Evolutionary conservation across 2,888 invertebrate species (phyloP), one percentile per base, ranked within the genome.

Genomic region (Crocallis elinguaria): DNA sequence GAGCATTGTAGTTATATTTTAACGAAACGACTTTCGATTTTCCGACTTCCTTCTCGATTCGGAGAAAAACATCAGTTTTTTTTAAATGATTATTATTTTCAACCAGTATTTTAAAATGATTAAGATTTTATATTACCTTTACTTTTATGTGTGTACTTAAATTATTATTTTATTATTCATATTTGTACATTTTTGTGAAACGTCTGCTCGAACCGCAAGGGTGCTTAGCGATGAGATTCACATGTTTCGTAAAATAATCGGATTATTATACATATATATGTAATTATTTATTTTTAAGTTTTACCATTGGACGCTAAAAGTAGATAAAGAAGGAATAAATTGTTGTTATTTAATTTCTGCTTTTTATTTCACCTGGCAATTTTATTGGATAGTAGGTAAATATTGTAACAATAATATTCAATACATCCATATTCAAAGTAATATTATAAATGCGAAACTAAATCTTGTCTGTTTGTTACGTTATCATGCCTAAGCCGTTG

Each of bases 1-100:
- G 86, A 87, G 88, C 87, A 86, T 87, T 88, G 83, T 78, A 76
- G 71, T 82, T 84, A 69, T 75, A 73, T 69, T 75, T 73, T 70
- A 71, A 70, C 88, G 89, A 89, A 88, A 88, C 90, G 90, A 90
- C 70, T 73, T 74, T 69, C 87, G 86, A 86, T 51, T 81, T 82
- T 64, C 60, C 88, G 88, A 88, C 84, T 88, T 87, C 87, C 87
- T 87, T 67, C 62, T 49, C 16, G 8, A 14, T 43, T 54, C 37
- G 43, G 43, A 49, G 5, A 38, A 7, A 38, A 36, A 38, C 21
- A 33, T 12, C 6, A 17, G 1, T 25, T 41, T 35, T 29, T 12
- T 12, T 29, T 29, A 12, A 12, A 9, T 27, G 3, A 29, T 29
- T 36, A 50, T 45, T 37, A 29, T 35, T 46, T 49, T 7, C 7